Percentiles rank a stretch among this genome's conserved stretches.
phyloP scores from a whole-genome alignment of 2,113 vertebrate genomes.

The Nyctibius bracteatus region DNA sequence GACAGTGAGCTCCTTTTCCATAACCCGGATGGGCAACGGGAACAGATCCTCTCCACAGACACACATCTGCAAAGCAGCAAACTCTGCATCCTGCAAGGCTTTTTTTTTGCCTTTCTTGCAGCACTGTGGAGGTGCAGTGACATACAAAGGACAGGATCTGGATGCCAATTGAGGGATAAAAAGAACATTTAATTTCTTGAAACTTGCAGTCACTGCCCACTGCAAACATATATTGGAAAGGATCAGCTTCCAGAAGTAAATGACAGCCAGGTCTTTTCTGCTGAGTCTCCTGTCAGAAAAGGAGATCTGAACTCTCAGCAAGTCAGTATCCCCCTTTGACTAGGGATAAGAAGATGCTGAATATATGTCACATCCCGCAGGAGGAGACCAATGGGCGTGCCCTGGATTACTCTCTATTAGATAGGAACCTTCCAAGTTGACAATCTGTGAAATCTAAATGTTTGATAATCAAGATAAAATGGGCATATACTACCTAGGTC shows the following conservation, averaged over 20 bases:
- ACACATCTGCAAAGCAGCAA: neutral
- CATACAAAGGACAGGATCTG: neutral
- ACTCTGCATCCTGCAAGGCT: neutral
- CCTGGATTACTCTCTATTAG: neutral
- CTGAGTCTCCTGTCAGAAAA: neutral
- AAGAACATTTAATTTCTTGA: neutral
- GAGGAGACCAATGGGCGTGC: neutral
- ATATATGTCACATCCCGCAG: rapidly evolving
- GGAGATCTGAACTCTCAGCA: neutral
- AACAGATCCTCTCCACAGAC: neutral
- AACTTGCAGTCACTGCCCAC: neutral
- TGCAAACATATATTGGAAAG: neutral
- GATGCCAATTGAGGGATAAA: neutral
- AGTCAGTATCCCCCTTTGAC: neutral
- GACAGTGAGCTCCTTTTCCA: neutral
- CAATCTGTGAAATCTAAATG: neutral
- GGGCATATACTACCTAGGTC: neutral
- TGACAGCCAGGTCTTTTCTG: neutral
- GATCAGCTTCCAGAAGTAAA: neutral
- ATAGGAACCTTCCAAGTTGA: neutral
- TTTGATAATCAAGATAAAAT: neutral
- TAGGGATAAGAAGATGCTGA: neutral
- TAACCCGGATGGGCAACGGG: neutral
- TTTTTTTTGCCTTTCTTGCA: neutral
- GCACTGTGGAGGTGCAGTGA: neutral